A percentile compares a stretch with the other conserved stretches of the same genome.
phyloP scores from a whole-genome alignment of 2,888 invertebrate species.

The Cerceris rybyensis region DNA sequence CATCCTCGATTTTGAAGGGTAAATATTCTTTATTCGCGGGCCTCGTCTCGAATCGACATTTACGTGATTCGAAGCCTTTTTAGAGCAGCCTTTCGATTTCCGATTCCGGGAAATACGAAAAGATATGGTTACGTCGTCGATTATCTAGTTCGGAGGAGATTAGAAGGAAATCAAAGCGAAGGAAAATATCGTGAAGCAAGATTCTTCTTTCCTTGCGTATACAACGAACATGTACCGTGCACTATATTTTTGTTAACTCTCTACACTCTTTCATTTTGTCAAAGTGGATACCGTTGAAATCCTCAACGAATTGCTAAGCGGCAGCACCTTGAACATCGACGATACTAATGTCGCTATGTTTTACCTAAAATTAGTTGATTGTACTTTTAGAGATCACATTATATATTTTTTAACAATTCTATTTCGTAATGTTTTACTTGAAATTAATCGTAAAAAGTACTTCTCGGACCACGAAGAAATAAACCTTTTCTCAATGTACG shows the following conservation, averaged over 20 bases:
- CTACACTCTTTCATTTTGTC: constrained; percentile 70
- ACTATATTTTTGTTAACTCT: constrained; percentile 79
- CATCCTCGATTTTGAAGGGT: too few relatives aligned
- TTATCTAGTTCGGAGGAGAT: background rate
- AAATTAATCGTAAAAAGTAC: constrained; percentile 72
- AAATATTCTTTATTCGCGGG: too few relatives aligned
- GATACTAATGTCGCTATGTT: constrained; percentile 70
- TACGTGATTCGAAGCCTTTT: too few relatives aligned
- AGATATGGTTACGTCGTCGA: background rate
- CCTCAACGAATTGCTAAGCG: constrained; percentile 29
- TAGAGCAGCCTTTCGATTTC: too few relatives aligned
- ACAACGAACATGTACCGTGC: constrained; percentile 70
- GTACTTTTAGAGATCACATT: constrained; percentile 78
- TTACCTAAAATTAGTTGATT: constrained; percentile 74
- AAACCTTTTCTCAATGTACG: constrained; percentile 5
- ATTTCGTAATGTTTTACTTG: constrained; percentile 75
- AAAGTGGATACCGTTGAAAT: constrained; percentile 17
- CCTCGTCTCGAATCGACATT: too few relatives aligned
- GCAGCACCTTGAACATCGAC: constrained; percentile 30
- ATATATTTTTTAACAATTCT: constrained; percentile 80
- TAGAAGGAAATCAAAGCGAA: background rate
- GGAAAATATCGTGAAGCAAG: constrained; percentile 8
- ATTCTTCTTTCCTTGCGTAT: constrained; percentile 73
- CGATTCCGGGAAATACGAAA: too few relatives aligned
- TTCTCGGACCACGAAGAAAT: constrained; percentile 15